Conservation (phyloP, 1,140 invertebrate species). For the Brachionus paranguensis region DNA sequence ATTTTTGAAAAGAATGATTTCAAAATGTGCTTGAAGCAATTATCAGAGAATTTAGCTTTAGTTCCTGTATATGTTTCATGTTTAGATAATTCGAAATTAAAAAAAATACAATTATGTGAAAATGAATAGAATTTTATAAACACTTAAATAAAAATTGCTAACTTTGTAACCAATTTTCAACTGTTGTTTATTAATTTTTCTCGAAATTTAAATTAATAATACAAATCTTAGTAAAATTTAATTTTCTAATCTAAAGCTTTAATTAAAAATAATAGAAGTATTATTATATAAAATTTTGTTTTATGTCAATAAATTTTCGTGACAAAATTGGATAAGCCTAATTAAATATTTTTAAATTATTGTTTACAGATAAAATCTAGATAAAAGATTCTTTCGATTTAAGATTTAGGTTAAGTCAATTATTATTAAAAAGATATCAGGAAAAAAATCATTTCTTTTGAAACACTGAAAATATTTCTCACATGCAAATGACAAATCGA, state of each 20-base stretch:
- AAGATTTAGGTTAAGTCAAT: not conserved
- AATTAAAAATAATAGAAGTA: not conserved
- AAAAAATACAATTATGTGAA: too few relatives aligned
- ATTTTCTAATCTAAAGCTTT: not conserved
- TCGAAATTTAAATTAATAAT: too few relatives aligned
- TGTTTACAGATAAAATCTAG: not conserved
- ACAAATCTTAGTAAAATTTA: too few relatives aligned
- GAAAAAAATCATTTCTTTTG: not conserved
- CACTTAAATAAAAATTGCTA: too few relatives aligned
- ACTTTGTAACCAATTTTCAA: too few relatives aligned
- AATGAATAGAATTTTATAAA: too few relatives aligned
- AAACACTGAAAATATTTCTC: not conserved
- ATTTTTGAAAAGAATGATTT: too few relatives aligned
- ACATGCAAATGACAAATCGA: not conserved
- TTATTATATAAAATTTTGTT: not conserved
- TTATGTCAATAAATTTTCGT: not conserved
- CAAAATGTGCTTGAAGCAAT: too few relatives aligned
- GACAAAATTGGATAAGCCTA: not conserved
- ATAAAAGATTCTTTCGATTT: not conserved
- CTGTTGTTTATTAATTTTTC: too few relatives aligned
- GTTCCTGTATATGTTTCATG: too few relatives aligned
- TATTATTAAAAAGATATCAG: not conserved
- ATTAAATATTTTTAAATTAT: not conserved
- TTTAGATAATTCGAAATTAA: too few relatives aligned
- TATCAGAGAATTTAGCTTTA: too few relatives aligned